These are phyloP conservation scores for Datnioides undecimradiatus DNA, from an alignment of 2,113 vertebrate genomes.

Conservation along the genomic window DNA sequence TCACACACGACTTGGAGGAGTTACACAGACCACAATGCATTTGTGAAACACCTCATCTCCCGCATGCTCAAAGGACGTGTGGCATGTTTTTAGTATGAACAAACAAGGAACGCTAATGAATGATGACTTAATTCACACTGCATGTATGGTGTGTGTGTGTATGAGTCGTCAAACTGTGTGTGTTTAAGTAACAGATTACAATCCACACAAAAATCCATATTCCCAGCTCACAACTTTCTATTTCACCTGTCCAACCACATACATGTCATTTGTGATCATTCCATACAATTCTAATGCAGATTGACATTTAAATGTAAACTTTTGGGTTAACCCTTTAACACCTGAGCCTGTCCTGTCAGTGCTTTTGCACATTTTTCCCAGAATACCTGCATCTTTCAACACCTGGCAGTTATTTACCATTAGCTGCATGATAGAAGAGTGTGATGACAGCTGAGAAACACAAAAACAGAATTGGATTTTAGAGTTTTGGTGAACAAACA, in stretches of 20 bases:
- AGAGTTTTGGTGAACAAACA: too few relatives aligned
- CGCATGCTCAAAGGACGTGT: neutral
- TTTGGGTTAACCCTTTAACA: too few relatives aligned
- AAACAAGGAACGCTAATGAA: neutral
- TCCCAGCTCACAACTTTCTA: neutral
- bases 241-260: too few relatives aligned
- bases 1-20: neutral
- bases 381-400: too few relatives aligned
- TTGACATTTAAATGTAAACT: neutral
- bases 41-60: slow-evolving; percentile 16
- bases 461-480: too few relatives aligned
- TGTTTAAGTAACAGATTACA: neutral
- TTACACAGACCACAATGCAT: neutral
- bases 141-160: neutral
- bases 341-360: too few relatives aligned
- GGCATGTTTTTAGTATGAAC: neutral
- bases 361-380: too few relatives aligned
- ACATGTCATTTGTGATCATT: neutral
- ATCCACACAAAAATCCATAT: neutral
- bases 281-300: neutral
- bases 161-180: neutral
- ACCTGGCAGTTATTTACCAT: too few relatives aligned
- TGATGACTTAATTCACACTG: neutral
- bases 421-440: too few relatives aligned
- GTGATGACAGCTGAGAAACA: too few relatives aligned